Evolutionary conservation across 2,888 invertebrate genomes (phyloP).

Genomic region (Apamea anceps): DNA sequence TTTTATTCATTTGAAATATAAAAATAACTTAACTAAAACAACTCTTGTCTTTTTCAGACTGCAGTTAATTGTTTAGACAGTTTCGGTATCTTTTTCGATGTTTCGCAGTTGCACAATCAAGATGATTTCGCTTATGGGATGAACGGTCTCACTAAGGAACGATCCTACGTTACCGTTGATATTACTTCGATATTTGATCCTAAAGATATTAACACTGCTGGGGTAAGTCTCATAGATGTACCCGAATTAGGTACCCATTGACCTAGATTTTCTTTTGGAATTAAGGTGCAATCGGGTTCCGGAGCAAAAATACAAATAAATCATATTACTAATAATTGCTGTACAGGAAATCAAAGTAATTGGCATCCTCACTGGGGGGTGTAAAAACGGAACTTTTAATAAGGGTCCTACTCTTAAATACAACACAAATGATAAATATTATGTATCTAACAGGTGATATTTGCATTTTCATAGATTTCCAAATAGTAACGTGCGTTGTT

Average conservation of each 20-base stretch:
- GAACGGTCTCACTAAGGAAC: constrained; percentile 59
- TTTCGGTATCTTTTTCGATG: no score
- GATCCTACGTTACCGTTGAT: constrained; percentile 67
- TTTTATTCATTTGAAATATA: background rate
- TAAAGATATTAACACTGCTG: constrained; percentile 57
- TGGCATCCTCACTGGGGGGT: background rate
- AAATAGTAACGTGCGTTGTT: background rate
- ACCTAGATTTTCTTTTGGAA: background rate
- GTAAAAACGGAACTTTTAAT: background rate
- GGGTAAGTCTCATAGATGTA: constrained; percentile 60
- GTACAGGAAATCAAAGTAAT: background rate
- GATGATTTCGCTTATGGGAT: constrained; percentile 34
- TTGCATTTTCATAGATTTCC: no score
- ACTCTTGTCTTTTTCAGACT: constrained; percentile 39
- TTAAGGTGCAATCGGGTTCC: background rate
- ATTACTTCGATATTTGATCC: constrained; percentile 69
- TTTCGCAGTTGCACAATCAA: no score
- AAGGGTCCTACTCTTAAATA: background rate
- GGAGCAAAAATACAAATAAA: background rate
- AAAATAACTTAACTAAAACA: no score
- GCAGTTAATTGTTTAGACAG: no score
- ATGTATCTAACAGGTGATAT: background rate
- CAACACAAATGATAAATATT: no score
- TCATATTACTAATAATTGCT: background rate
- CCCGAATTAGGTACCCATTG: background rate